Evolutionary conservation across 2,113 vertebrate genomes (phyloP), one percentile per base, ranked within the genome.

Genomic region (Phalacrocorax carbo): DNA sequence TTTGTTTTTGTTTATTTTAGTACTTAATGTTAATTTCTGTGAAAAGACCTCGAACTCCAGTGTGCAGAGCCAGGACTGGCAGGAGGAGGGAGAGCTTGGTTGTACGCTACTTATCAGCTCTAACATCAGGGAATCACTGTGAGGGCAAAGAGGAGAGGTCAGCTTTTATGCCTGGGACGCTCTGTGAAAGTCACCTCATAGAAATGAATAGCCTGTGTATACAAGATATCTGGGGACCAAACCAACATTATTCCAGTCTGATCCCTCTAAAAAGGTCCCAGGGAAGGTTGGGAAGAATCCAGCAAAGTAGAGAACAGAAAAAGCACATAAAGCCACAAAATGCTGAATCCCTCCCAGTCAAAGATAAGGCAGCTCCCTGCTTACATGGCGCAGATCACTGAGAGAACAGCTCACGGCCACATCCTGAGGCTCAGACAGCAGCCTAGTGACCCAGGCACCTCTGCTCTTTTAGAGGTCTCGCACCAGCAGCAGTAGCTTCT

Each of bases 131-230:
- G 91, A 93, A 94, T 72, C 94, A 91, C 92, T 27, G 1, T 1
- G 0, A 85, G 91, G 88, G 69, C 80, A 79, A 38, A 72, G 88
- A 89, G 69, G 52, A 86, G 77, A 96, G 86, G 72, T 90, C 96
- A 78, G 68, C 42, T 42, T 75, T 77, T 12, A 7, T 60, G 64
- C 61, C 71, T 55, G 76, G 64, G 72, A 68, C 29, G 5, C 54
- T 44, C 86, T 27, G 55, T 2, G 0, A 34, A 34, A 66, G 58
- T 40, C 21, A 2, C 58, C 86, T 90, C n/a, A 7, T 70, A 20
- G 52, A 75, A 66, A 32, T 4, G 25, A 51, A 15, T 12, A 29
- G 36, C 25, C 55, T 60, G 64, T 23, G 62, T 55, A 5, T 4
- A 25, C 30, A 42, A 57, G n/a, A 8, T 32, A 38, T 48, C 93